Base-by-base conservation (phyloP, 1,140 invertebrate genomes). In the Charaxes varanes region DNA sequence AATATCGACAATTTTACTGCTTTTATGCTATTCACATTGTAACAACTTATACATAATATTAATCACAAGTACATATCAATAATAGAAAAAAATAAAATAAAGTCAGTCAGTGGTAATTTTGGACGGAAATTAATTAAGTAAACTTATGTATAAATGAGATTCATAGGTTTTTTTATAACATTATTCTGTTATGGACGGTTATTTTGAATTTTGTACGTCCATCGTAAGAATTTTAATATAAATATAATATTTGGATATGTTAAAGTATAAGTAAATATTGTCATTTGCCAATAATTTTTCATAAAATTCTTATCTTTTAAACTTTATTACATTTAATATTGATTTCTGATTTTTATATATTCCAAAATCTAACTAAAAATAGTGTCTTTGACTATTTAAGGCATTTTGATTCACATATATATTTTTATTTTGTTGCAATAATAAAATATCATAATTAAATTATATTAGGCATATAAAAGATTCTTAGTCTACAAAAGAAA, bases 91-190 rank as follows among this genome's bases (percentile, higher is more conserved):
- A 46, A 51, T 62, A 68, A 60, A 56, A 56, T 57, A 72, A 77
- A 67, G 61, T 81, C 71, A 78, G 69, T 76, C 71, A 76, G 71
- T 74, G 62, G 64, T 73, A 65, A 77, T 60, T 80, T 77, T 81
- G 77, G 77, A 81, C 77, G 77, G 77, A 81, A 72, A 76, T 64
- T 78, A 76, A 63, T 73, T 80, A 80, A 80, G 76, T 80, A 77
- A 66, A 43, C 35, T 57, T 55, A 66, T 60, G 66, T 24, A 56
- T 35, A 40, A 52, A 65, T 53, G 72, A 71, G 61, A 71, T 69
- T 71, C 62, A 56, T 53, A n/a, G n/a, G n/a, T n/a, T n/a, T n/a
- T 47, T 33, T 41, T 46, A 50, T 43, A 50, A 32, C 15, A 46
- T 43, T 35, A 5, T 24, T 34, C 28, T 33, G 27, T 44, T 52